Evolutionary conservation across 2,797 vertebrate genomes (phyloP), one percentile per base, ranked within the genome.

Genomic region (Myotis daubentonii): DNA sequence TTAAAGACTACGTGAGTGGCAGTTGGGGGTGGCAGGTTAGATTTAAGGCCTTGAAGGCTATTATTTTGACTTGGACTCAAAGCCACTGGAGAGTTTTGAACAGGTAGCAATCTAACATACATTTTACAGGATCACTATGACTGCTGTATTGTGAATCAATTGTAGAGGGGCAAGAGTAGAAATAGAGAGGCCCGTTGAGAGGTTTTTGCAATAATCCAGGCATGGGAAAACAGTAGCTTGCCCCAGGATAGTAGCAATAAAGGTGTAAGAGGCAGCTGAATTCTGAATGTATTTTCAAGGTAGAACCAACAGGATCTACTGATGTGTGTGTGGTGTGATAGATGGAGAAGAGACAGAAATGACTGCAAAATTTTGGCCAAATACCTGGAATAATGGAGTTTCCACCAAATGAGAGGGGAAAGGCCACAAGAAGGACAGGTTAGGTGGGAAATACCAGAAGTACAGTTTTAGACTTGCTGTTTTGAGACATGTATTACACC

Each of bases 401-500:
- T 33, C 62, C 62, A 36, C 85, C 49, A 79, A 9, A 23, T 10
- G 9, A 55, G 60, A 20, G 5, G 11, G n/a, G n/a, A 66, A 38
- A 53, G 53, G 41, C 41, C 66, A 5, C 38, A 5, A 41, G 30
- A 23, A 30, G 8, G 23, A 6, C 15, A 38, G 60, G 17, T 13
- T 70, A 60, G 44, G n/a, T 53, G 30, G 16, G 76, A 72, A 80
- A 20, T 15, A n/a, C 12, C 55, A 33, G 68, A 93, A 88, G 36
- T 79, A 79, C 87, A 60, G 28, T 41, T 93, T 93, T 66, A 93
- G 70, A 91, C 86, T 92, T 94, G 72, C 68, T 93, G 53, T 83
- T 95, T 86, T 86, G 49, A 91, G 91, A 44, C 30, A 11, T 5
- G 10, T 55, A 44, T 74, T 71, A 90, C 74, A 76, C 62, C 57